Evolutionary conservation across 2,888 invertebrate genomes (phyloP).

Genomic region (Creontiades dilutus): DNA sequence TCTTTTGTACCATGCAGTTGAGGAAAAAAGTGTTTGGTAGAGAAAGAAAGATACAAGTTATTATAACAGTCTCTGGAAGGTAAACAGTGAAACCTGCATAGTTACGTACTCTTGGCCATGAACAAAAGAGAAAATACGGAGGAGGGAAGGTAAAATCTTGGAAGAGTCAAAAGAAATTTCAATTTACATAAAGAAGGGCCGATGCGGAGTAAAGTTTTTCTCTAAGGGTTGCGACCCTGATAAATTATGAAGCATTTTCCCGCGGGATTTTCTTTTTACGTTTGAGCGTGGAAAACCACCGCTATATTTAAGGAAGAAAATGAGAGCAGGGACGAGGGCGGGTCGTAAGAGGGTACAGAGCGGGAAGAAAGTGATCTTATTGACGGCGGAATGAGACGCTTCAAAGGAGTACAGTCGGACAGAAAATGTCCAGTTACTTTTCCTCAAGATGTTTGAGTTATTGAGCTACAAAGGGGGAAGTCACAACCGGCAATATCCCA

Average conservation of each 20-base stretch:
- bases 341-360: not conserved
- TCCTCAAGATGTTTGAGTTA: no score
- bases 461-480: no score
- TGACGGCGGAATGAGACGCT: not conserved
- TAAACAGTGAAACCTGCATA: conserved; percentile 1
- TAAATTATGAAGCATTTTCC: conserved; percentile 40
- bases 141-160: not conserved
- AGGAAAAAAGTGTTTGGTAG: not conserved
- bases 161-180: conserved; percentile 4
- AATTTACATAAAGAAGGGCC: conserved; percentile 34
- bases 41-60: not conserved
- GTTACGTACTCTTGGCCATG: not conserved
- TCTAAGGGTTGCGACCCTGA: conserved; percentile 29
- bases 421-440: not conserved
- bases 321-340: not conserved
- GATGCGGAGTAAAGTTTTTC: conserved; percentile 25
- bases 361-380: not conserved
- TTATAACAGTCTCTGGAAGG: not conserved
- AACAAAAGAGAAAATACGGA: not conserved
- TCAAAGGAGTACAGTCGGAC: not conserved
- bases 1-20: no score
- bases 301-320: conserved; percentile 5
- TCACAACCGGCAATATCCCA: no score
- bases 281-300: not conserved
- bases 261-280: conserved; percentile 29